Percentiles rank a stretch among this genome's conserved stretches.
phyloP scores from a whole-genome alignment of 2,797 vertebrate genomes.

The Lagorchestes hirsutus region DNA sequence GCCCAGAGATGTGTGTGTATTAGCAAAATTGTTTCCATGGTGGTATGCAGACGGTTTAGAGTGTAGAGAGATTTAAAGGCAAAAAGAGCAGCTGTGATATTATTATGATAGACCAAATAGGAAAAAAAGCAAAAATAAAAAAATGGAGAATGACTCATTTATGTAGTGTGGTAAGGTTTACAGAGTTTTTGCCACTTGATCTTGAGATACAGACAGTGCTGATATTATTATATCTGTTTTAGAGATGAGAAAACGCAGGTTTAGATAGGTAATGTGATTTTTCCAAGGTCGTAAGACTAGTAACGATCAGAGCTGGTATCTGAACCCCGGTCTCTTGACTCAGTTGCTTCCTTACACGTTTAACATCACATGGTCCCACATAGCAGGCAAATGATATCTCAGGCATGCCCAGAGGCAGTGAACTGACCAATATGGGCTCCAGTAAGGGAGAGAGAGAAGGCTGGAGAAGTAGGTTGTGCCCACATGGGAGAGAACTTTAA shows the following conservation, averaged over 20 bases:
- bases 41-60: neutral
- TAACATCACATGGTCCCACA: neutral
- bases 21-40: neutral
- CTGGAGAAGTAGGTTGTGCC: neutral
- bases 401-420: neutral
- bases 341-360: neutral
- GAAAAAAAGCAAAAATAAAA: neutral
- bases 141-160: neutral
- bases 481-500: neutral
- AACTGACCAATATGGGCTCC: neutral
- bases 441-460: neutral
- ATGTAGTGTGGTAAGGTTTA: neutral
- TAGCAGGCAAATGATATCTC: neutral
- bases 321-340: neutral
- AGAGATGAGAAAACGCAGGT: neutral
- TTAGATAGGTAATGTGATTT: conserved; percentile 27
- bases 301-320: neutral
- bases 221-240: conserved; percentile 11
- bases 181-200: neutral
- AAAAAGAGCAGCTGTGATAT: neutral
- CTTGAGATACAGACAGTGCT: neutral
- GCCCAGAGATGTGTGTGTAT: neutral
- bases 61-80: neutral
- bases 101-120: neutral
- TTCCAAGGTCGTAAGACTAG: neutral